Percentiles rank a stretch among this genome's conserved stretches.
Evolutionary conservation across 2,113 vertebrate genomes (phyloP).

Genomic region (Actenoides hombroni): DNA sequence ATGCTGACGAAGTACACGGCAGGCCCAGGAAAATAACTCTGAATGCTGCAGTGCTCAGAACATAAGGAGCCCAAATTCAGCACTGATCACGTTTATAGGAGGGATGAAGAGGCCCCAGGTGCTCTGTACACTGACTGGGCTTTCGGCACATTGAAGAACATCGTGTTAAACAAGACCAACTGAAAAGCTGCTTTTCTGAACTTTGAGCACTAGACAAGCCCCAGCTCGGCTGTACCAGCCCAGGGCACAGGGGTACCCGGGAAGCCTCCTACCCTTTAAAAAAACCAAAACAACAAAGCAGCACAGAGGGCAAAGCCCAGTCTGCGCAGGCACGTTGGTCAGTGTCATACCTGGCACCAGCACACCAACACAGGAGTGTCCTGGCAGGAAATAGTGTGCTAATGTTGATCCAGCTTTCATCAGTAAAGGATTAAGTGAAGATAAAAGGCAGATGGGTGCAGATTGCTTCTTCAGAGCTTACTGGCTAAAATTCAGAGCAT

Average conservation of each 20-base stretch:
- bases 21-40: rapidly evolving
- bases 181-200: not conserved
- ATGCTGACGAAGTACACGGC: rapidly evolving
- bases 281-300: not conserved
- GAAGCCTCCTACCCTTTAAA: not conserved
- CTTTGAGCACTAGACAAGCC: rapidly evolving
- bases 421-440: not conserved
- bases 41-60: not conserved
- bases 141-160: rapidly evolving
- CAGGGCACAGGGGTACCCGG: rapidly evolving
- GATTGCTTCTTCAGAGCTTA: not conserved
- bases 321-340: rapidly evolving
- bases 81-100: rapidly evolving
- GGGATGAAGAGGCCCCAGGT: too few relatives aligned
- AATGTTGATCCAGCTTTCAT: not conserved
- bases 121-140: rapidly evolving
- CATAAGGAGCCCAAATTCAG: too few relatives aligned
- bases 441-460: not conserved
- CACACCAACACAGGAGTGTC: too few relatives aligned
- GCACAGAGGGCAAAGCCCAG: rapidly evolving
- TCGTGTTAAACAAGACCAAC: rapidly evolving
- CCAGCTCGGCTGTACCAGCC: rapidly evolving
- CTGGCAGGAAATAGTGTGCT: not conserved
- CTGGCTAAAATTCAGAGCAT: not conserved
- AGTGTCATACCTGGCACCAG: too few relatives aligned